phyloP scores from a whole-genome alignment of 2,888 invertebrate species.

The Augiades crinisus region DNA sequence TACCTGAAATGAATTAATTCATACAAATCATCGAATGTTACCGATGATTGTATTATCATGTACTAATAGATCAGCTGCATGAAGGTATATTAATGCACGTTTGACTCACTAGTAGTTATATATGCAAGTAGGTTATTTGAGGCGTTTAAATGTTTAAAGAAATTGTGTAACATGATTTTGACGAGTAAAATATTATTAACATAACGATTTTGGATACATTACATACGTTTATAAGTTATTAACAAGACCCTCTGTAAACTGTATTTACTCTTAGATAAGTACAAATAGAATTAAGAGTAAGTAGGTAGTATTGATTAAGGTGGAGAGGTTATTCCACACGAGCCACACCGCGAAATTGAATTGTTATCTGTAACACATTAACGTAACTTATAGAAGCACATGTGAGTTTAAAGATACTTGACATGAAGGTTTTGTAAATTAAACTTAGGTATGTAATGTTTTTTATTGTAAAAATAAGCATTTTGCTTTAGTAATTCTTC shows the following conservation, averaged over 20 bases:
- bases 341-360: constrained; percentile 45
- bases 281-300: constrained; percentile 25
- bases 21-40: constrained; percentile 61
- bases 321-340: constrained; percentile 17
- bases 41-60: constrained; percentile 54
- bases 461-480: constrained; percentile 20
- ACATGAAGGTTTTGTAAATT: constrained; percentile 27
- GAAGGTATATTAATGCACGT: constrained; percentile 55
- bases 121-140: constrained; percentile 29
- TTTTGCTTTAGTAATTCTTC: constrained; percentile 23
- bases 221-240: constrained; percentile 26
- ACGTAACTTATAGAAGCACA: constrained; percentile 12
- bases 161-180: constrained; percentile 12
- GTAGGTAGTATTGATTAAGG: constrained; percentile 16
- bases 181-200: constrained; percentile 10
- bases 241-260: constrained; percentile 27
- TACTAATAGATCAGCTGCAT: constrained; percentile 64
- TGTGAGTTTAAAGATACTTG: constrained; percentile 19
- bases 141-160: constrained; percentile 24
- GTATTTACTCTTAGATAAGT: constrained; percentile 25
- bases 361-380: constrained; percentile 36
- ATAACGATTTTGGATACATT: constrained; percentile 20
- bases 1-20: constrained; percentile 43
- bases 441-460: constrained; percentile 27
- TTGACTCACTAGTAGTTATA: constrained; percentile 55